phyloP scores from a whole-genome alignment of 2,888 invertebrate species.

The Athalia cordata region DNA sequence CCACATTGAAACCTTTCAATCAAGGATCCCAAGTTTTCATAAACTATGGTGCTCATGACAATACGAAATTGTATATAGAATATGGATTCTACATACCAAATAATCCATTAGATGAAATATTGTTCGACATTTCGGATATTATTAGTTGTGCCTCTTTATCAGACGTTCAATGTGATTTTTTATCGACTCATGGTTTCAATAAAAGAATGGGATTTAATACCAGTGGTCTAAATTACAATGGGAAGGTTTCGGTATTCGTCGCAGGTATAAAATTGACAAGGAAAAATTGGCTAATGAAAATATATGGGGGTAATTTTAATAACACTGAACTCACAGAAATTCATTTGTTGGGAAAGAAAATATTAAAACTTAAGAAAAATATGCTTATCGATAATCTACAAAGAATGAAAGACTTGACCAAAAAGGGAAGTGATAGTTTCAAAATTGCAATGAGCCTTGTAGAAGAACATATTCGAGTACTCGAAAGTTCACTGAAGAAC shows the following conservation, averaged over 20 bases:
- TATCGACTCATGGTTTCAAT: conserved; percentile 78
- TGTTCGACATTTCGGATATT: conserved; percentile 77
- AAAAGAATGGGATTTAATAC: conserved; percentile 80
- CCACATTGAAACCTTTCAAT: conserved; percentile 75
- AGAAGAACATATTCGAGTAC: conserved; percentile 59
- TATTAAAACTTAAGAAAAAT: conserved; percentile 57
- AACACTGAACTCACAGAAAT: conserved; percentile 54
- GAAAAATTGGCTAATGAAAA: conserved; percentile 58
- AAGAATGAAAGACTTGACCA: conserved; percentile 56
- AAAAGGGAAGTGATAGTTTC: conserved; percentile 58
- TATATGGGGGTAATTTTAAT: conserved; percentile 60
- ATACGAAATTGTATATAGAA: conserved; percentile 86
- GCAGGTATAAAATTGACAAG: conserved; percentile 52
- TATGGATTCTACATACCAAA: conserved; percentile 88
- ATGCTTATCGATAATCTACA: conserved; percentile 53
- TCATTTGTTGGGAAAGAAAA: conserved; percentile 52
- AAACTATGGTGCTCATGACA: conserved; percentile 90
- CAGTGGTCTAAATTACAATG: conserved; percentile 81
- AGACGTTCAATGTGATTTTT: conserved; percentile 77
- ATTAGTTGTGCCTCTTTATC: conserved; percentile 71
- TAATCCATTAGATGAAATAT: conserved; percentile 82
- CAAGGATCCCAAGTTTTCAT: conserved; percentile 88
- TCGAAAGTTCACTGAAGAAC: conserved; percentile 49
- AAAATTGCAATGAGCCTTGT: conserved; percentile 59
- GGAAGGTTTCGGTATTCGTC: conserved; percentile 70